Percentiles rank a stretch among this genome's conserved stretches.
Evolutionary conservation across 2,113 vertebrate species (phyloP).

Genomic region (Progne subis): DNA sequence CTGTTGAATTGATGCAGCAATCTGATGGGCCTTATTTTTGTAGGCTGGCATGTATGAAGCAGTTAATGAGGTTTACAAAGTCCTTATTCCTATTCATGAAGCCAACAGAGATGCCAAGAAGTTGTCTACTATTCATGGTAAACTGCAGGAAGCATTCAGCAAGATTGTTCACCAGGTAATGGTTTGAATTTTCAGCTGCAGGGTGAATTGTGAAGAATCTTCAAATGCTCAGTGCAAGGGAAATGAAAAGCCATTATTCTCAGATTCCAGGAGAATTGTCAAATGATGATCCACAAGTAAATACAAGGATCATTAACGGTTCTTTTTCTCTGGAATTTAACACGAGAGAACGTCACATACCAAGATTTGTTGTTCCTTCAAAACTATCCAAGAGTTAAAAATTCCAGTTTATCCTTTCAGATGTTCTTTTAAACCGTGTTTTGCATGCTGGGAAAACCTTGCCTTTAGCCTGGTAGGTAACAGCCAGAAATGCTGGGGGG

Average conservation of each 20-base stretch:
- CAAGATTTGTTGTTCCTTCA: neutral
- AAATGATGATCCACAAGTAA: neutral
- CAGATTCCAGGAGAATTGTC: neutral
- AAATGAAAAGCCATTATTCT: constrained; percentile 1
- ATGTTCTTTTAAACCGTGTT: constrained; percentile 17
- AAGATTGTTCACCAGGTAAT: constrained; percentile 99
- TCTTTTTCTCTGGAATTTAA: neutral
- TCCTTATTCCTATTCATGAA: constrained; percentile 97
- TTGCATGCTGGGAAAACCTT: constrained; percentile 27
- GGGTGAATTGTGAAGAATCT: neutral
- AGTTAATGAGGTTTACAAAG: constrained; percentile 98
- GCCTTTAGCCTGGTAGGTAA: neutral
- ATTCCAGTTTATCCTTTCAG: neutral
- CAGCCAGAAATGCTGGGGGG: neutral
- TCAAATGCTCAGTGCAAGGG: neutral
- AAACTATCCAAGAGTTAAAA: neutral
- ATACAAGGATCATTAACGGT: neutral
- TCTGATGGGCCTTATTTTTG: constrained; percentile 49
- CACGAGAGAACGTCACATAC: neutral
- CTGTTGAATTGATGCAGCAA: neutral
- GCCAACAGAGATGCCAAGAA: constrained; percentile 98
- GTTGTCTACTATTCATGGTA: constrained; percentile 96
- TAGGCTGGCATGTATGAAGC: constrained; percentile 99
- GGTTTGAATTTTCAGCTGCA: constrained; percentile 37
- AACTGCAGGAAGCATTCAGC: constrained; percentile 99